A percentile compares a stretch with the other conserved stretches of the same genome.
phyloP scores from a whole-genome alignment of 1,140 invertebrate species.

The Apis cerana region DNA sequence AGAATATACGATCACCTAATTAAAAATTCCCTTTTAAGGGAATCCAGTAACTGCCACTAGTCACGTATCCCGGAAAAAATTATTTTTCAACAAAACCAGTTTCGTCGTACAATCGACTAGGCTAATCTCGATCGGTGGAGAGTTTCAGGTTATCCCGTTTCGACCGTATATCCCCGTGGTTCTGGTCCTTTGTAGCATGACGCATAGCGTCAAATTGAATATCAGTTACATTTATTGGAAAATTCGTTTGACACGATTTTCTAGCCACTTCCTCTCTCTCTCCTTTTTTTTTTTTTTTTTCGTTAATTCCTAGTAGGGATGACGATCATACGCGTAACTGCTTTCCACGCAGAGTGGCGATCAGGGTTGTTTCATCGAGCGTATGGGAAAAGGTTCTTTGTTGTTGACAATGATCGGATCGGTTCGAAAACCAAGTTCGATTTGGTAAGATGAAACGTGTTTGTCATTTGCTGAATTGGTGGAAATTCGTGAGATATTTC shows the following conservation, averaged over 20 bases:
- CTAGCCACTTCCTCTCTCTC: not conserved
- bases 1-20: too few relatives aligned
- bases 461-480: not conserved
- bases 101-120: too few relatives aligned
- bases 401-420: not conserved
- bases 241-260: constrained; percentile 8
- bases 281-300: not conserved
- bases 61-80: too few relatives aligned
- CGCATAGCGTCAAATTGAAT: not conserved
- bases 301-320: not conserved
- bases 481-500: not conserved
- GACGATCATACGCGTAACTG: not conserved
- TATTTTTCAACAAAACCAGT: not conserved
- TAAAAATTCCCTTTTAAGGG: too few relatives aligned
- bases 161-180: too few relatives aligned
- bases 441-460: not conserved
- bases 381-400: not conserved
- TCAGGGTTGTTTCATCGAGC: not conserved
- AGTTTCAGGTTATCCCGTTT: not conserved
- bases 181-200: not conserved
- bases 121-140: not conserved
- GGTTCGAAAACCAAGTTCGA: not conserved
- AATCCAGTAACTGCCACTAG: too few relatives aligned
- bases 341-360: not conserved
- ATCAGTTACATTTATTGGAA: not conserved